phyloP scores from a whole-genome alignment of 2,113 vertebrate species.

The Neofelis nebulosa region DNA sequence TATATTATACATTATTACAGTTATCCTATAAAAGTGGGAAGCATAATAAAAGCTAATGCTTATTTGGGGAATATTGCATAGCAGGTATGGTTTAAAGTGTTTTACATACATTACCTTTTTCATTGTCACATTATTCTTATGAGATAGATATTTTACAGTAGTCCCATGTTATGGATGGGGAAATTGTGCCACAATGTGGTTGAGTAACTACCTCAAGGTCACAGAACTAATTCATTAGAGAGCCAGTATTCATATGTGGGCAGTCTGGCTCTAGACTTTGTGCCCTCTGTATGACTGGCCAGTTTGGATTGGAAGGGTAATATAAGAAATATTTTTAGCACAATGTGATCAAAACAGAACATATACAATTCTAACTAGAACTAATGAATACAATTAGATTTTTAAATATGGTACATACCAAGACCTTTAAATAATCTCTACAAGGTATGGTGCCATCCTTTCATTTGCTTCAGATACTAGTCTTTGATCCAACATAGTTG shows the following conservation, averaged over 20 bases:
- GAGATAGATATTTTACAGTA: not conserved
- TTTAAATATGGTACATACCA: not conserved
- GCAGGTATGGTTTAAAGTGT: not conserved
- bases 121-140: not conserved
- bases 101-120: not conserved
- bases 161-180: not conserved
- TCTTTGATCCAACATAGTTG: not conserved
- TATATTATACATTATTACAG: not conserved
- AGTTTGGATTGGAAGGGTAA: not conserved
- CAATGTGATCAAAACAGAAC: not conserved
- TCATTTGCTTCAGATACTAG: not conserved
- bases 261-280: not conserved
- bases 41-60: not conserved
- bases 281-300: not conserved
- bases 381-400: not conserved
- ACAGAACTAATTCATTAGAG: not conserved
- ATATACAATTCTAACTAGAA: not conserved
- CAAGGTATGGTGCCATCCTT: not conserved
- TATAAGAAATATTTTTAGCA: not conserved
- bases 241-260: not conserved
- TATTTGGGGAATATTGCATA: not conserved
- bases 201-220: not conserved
- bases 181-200: not conserved
- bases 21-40: not conserved
- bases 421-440: not conserved